Base-by-base conservation (phyloP, 2,797 vertebrate genomes). In the Pipistrellus nathusii region DNA sequence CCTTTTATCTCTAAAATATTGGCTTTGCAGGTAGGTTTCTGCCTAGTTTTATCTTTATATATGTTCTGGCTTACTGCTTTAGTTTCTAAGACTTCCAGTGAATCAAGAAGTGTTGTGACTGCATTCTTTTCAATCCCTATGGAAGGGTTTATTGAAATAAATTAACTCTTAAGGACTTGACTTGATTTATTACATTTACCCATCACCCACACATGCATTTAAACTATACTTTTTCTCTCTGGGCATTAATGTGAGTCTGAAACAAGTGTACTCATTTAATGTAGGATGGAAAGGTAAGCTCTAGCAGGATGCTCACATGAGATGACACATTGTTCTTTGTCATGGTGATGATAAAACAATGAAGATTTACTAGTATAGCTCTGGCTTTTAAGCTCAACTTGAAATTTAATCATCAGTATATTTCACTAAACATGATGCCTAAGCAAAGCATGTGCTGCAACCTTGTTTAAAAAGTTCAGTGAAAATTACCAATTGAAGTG, bases 271-370 rank as follows among this genome's bases (percentile, higher is more conserved):
- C 1, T 46, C 59, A 2, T 53, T 68, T 59, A 68, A 62, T 75
- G 81, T 75, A 90, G 25, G 2, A 82, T 78, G 13, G 8, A 90
- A 80, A 59, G 59, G 35, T 48, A 84, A 62, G 11, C 38, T 66
- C n/a, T 20, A 90, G 6, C 8, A 86, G 2, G 5, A 77, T 14
- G 4, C 2, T 51, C 2, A 12, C 23, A 48, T 53, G 3, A 53
- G 15, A 13, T 46, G 46, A 72, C 20, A 59, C 23, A 59, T 91
- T 91, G 38, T 77, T 53, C 23, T 81, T 94, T 94, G n/a, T 69
- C 8, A 27, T 80, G 20, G 11, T 30, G 59, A 85, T 82, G 81
- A 89, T 71, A 87, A 76, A 69, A 30, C 25, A 46, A 44, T 81
- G 35, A 85, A 75, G 30, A 89, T 53, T 78, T 87, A 55, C 53